These are phyloP conservation scores for Nemotelus pantherinus DNA, from an alignment of 2,888 invertebrate genomes.

Conservation along the genomic window DNA sequence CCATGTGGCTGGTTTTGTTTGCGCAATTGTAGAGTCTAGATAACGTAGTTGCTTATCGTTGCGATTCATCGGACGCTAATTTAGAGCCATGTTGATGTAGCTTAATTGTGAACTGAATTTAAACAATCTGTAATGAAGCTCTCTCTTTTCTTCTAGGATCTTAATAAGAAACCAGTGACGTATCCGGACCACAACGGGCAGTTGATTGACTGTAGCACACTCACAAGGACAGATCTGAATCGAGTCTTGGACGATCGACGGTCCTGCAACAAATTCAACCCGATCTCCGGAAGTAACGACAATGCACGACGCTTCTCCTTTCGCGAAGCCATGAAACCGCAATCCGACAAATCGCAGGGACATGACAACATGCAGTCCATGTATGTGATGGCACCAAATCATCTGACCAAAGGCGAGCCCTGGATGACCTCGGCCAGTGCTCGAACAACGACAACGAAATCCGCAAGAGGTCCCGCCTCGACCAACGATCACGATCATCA, in stretches of 20 bases:
- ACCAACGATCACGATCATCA: neutral
- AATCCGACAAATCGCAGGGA: constrained; percentile 29
- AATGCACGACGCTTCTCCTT: constrained; percentile 40
- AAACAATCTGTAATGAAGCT: neutral
- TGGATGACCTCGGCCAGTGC: constrained; percentile 36
- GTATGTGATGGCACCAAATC: constrained; percentile 37
- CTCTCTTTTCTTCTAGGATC: constrained; percentile 43
- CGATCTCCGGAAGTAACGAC: neutral
- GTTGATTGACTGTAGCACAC: constrained; percentile 8
- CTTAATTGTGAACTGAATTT: too few relatives aligned
- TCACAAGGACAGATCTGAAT: neutral
- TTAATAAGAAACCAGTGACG: constrained; percentile 48
- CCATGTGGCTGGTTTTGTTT: too few relatives aligned
- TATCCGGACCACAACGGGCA: constrained; percentile 31
- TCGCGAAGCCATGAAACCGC: constrained; percentile 42
- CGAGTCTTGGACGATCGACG: neutral
- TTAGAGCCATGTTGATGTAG: too few relatives aligned
- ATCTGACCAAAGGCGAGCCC: constrained; percentile 29
- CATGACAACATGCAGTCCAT: constrained; percentile 31
- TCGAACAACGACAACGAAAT: constrained; percentile 10
- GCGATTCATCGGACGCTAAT: too few relatives aligned
- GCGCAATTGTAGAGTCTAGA: too few relatives aligned
- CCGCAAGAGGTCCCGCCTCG: constrained; percentile 4
- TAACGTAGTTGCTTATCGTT: too few relatives aligned
- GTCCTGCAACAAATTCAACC: constrained; percentile 3